Percentiles rank a stretch among this genome's conserved stretches.
These are phyloP conservation scores for Bungarus multicinctus DNA, from an alignment of 2,113 vertebrate species.

Conservation along the genomic window DNA sequence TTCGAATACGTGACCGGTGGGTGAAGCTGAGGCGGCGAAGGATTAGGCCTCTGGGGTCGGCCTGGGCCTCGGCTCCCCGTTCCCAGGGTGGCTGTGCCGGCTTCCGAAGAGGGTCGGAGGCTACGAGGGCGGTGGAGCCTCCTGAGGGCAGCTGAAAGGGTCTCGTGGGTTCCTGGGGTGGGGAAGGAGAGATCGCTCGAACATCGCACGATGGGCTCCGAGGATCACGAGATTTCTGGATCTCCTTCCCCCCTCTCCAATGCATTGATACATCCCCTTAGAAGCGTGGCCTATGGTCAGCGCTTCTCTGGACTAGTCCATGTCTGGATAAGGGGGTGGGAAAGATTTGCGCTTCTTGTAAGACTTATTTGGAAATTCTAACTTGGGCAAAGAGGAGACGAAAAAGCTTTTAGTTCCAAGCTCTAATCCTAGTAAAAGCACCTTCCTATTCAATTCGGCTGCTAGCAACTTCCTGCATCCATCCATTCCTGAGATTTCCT, in stretches of 20 bases:
- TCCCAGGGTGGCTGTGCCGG: background rate
- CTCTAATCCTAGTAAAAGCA: background rate
- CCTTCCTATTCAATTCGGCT: background rate
- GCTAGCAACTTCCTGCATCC: background rate
- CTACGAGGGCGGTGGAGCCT: background rate
- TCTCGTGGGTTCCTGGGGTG: background rate
- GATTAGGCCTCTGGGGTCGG: background rate
- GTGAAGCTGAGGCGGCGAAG: constrained; percentile 57
- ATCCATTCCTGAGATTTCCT: background rate
- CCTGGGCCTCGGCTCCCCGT: too few species aligned
- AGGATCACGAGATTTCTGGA: background rate
- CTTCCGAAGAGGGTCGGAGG: background rate
- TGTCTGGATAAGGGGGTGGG: background rate
- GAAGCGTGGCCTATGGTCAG: background rate
- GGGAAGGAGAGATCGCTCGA: too few species aligned
- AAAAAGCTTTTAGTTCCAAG: background rate
- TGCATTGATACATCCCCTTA: background rate
- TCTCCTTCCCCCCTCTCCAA: background rate
- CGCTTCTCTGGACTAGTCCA: background rate
- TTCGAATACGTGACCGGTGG: constrained; percentile 91
- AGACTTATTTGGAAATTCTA: background rate
- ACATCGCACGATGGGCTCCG: background rate
- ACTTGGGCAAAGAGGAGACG: background rate
- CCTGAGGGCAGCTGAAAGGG: too few species aligned
- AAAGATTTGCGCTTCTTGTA: background rate